Evolutionary conservation across 2,888 invertebrate species (phyloP).

Genomic region (Dorcus hopei): DNA sequence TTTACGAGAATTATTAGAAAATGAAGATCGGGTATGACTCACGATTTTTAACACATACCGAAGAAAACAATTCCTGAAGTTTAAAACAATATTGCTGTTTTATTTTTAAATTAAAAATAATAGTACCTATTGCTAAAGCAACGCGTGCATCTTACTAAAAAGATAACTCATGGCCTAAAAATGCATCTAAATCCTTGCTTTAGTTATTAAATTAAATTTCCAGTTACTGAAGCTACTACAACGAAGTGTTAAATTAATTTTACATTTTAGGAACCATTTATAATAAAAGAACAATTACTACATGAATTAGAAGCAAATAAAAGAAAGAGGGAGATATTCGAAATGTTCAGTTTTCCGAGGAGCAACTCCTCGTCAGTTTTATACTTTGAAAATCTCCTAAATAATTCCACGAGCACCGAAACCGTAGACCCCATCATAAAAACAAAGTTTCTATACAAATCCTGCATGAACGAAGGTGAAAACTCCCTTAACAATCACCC

Average conservation of each 20-base stretch:
- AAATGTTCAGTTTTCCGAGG: not conserved
- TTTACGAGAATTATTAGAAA: slow-evolving; percentile 60
- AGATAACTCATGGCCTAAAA: too few species aligned
- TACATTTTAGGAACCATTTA: not conserved
- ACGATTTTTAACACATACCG: too few species aligned
- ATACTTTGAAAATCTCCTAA: slow-evolving; percentile 10
- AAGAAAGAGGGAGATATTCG: not conserved
- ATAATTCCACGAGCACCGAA: slow-evolving; percentile 1
- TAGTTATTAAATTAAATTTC: too few species aligned
- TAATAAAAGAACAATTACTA: not conserved
- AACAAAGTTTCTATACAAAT: slow-evolving; percentile 78
- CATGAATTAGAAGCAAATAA: not conserved
- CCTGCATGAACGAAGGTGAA: slow-evolving; percentile 72
- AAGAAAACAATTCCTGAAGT: too few species aligned
- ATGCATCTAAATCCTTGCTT: too few species aligned
- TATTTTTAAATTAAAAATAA: not conserved
- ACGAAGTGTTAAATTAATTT: too few species aligned
- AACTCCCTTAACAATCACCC: not conserved
- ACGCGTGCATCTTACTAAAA: too few species aligned
- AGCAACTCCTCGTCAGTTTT: not conserved
- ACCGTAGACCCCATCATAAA: slow-evolving; percentile 66
- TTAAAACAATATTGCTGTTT: not conserved
- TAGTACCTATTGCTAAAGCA: too few species aligned
- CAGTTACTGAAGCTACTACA: too few species aligned
- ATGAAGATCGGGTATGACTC: not conserved